Evolutionary conservation across 2,888 invertebrate species (phyloP).

Genomic region (Lasioglossum leucozonium): DNA sequence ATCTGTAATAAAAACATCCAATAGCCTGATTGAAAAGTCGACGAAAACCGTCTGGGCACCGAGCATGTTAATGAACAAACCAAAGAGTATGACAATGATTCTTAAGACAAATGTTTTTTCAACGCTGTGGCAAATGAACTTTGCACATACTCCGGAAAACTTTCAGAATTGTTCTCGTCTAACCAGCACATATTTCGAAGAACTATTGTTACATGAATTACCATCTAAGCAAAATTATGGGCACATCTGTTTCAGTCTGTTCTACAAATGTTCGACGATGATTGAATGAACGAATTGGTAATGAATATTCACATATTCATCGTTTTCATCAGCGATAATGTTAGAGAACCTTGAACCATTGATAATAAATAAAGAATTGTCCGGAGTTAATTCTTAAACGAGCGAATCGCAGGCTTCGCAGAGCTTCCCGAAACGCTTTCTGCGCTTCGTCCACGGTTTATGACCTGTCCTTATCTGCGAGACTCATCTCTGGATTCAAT

Average conservation of each 20-base stretch:
- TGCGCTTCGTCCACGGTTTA: conserved; percentile 21
- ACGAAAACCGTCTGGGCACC: not conserved
- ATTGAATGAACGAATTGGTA: too few relatives aligned
- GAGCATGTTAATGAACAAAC: not conserved
- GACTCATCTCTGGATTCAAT: conserved; percentile 29
- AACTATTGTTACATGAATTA: too few relatives aligned
- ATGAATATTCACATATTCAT: too few relatives aligned
- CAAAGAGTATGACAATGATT: not conserved
- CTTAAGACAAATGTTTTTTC: not conserved
- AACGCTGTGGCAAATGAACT: not conserved
- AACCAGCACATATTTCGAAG: not conserved
- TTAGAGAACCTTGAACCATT: too few relatives aligned
- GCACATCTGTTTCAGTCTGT: too few relatives aligned
- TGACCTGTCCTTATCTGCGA: conserved; percentile 11
- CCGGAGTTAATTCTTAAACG: not conserved
- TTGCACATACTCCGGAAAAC: not conserved
- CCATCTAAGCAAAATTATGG: too few relatives aligned
- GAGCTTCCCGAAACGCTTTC: conserved; percentile 44
- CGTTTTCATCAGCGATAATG: too few relatives aligned
- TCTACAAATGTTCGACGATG: too few relatives aligned
- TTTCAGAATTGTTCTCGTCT: not conserved
- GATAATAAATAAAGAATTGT: not conserved
- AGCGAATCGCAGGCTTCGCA: not conserved
- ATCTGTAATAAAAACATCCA: not conserved
- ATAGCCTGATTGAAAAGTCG: not conserved